These are phyloP conservation scores for Ormyrus rosae DNA, from an alignment of 2,888 invertebrate species.

Conservation along the genomic window DNA sequence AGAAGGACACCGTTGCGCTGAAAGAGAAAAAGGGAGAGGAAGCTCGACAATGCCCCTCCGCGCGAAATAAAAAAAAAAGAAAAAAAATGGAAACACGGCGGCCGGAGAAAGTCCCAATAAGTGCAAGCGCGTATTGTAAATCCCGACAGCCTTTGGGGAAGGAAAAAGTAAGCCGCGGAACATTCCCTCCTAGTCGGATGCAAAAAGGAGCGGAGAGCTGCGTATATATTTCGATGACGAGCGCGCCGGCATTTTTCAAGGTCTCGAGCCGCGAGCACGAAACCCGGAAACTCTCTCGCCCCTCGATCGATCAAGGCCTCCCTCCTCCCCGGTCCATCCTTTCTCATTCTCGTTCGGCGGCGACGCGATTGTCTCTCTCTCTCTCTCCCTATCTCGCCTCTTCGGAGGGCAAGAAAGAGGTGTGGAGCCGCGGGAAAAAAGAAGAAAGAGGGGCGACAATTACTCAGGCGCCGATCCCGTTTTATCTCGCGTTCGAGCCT, in stretches of 20 bases:
- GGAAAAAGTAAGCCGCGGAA: no score
- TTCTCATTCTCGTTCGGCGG: constrained; percentile 1
- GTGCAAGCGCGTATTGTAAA: no score
- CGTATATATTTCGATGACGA: constrained; percentile 9
- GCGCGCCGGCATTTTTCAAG: constrained; percentile 42
- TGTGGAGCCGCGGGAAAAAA: not conserved
- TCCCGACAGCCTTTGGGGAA: no score
- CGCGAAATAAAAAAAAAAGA: not conserved
- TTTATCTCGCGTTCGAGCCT: constrained; percentile 5
- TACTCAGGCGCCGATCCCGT: constrained; percentile 25
- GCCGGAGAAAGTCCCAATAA: no score
- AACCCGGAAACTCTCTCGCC: constrained; percentile 33
- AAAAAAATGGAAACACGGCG: not conserved
- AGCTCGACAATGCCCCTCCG: no score
- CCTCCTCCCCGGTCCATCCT: constrained; percentile 25
- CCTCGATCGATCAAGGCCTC: constrained; percentile 52
- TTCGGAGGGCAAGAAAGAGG: not conserved
- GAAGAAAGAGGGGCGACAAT: constrained; percentile 24
- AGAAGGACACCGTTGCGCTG: not conserved
- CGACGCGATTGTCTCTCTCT: not conserved
- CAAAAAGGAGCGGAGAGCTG: not conserved
- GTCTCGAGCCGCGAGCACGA: constrained; percentile 29
- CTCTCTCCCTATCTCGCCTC: not conserved
- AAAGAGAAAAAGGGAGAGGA: not conserved
- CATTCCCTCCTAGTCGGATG: not conserved